These are phyloP conservation scores for Orius insidiosus DNA, from an alignment of 1,140 invertebrate genomes.

Conservation along the genomic window DNA sequence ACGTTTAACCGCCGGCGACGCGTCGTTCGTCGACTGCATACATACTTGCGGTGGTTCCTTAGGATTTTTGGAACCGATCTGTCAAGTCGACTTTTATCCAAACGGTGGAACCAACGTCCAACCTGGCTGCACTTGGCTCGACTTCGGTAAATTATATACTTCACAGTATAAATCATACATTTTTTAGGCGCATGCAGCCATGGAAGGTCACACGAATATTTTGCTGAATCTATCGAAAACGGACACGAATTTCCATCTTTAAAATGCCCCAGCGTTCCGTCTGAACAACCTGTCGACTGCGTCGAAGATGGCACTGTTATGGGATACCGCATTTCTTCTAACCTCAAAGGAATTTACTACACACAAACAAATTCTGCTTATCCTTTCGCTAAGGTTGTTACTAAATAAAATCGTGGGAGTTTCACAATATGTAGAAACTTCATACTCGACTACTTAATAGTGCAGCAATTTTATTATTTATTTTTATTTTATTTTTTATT, in stretches of 20 bases:
- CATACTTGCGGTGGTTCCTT: constrained; percentile 43
- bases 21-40: constrained; percentile 51
- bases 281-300: background rate
- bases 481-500: too few species aligned
- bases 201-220: constrained; percentile 13
- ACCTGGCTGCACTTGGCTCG: constrained; percentile 33
- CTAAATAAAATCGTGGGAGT: too few species aligned
- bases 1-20: constrained; percentile 42
- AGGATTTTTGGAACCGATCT: constrained; percentile 34
- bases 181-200: constrained; percentile 12
- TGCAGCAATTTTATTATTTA: too few species aligned
- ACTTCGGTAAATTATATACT: constrained; percentile 11
- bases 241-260: background rate
- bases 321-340: constrained; percentile 3
- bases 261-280: background rate
- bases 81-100: constrained; percentile 61
- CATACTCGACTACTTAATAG: too few species aligned
- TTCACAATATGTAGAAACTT: too few species aligned
- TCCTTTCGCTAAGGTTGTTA: too few species aligned
- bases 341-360: too few species aligned
- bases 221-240: constrained; percentile 8
- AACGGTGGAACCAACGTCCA: constrained; percentile 44
- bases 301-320: constrained; percentile 2
- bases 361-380: too few species aligned
- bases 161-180: background rate